Percentiles rank a stretch among this genome's conserved stretches.
Conservation (phyloP, 2,113 vertebrate species). For the Erythrolamprus reginae region DNA sequence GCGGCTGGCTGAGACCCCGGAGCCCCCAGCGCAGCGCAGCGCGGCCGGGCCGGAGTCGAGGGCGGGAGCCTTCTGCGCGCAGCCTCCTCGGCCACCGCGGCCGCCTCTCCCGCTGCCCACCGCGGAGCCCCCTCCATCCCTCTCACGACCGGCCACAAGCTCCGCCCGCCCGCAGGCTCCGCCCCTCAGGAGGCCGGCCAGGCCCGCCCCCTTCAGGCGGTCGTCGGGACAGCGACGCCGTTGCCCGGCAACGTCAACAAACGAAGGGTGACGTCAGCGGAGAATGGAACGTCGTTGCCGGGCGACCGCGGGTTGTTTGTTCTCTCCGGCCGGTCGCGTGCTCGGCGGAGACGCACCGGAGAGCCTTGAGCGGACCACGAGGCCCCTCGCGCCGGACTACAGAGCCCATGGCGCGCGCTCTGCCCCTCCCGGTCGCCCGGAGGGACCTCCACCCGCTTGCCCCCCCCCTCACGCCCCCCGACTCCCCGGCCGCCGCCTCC, state of each 20-base stretch:
- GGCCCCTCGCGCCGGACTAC: neutral
- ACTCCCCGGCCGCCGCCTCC: neutral
- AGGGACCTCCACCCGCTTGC: too few species aligned
- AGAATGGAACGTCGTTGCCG: conserved; percentile 70
- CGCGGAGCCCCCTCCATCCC: neutral
- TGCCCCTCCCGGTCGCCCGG: neutral
- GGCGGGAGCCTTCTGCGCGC: too few species aligned
- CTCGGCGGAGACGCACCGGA: neutral
- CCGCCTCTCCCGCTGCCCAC: neutral
- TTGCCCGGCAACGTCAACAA: conserved; percentile 80
- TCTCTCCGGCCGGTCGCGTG: conserved; percentile 35
- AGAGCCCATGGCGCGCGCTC: neutral
- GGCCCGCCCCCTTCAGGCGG: conserved; percentile 1
- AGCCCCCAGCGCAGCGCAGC: too few species aligned
- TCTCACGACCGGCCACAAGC: neutral
- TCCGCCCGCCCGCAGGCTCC: neutral
- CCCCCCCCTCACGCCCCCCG: neutral
- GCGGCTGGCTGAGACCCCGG: too few species aligned
- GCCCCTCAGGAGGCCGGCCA: neutral
- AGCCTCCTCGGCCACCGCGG: too few species aligned
- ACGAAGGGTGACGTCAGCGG: conserved; percentile 66
- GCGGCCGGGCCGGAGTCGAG: too few species aligned
- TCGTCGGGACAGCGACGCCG: conserved; percentile 57
- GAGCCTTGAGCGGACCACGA: neutral
- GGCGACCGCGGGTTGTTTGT: conserved; percentile 71